phyloP scores from a whole-genome alignment of 2,888 invertebrate species.

The Reticulitermes lucifugus region DNA sequence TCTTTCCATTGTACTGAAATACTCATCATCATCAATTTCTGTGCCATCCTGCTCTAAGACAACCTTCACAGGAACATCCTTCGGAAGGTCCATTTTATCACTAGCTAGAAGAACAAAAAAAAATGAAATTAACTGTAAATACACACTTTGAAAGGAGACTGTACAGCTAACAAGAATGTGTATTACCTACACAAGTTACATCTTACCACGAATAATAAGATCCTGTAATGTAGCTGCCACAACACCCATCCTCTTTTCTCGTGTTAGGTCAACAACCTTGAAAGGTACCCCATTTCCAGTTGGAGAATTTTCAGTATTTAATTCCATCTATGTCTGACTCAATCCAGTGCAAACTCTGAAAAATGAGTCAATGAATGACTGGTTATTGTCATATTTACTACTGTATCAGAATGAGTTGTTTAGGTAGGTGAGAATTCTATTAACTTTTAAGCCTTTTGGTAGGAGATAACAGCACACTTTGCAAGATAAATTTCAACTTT shows the following conservation, averaged over 20 bases:
- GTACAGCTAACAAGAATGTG: too few species aligned
- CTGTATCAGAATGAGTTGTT: too few species aligned
- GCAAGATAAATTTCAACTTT: too few species aligned
- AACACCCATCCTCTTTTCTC: conserved; percentile 85
- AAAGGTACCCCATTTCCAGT: conserved; percentile 66
- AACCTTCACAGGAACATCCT: conserved; percentile 75
- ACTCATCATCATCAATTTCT: conserved; percentile 95
- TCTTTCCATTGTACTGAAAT: conserved; percentile 89
- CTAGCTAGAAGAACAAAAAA: conserved; percentile 65
- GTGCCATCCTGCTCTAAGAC: conserved; percentile 94
- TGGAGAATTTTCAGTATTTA: conserved; percentile 36
- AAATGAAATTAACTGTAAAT: too few species aligned
- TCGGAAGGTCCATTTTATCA: conserved; percentile 76
- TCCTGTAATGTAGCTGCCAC: conserved; percentile 85
- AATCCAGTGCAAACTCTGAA: not conserved
- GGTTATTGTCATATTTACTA: too few species aligned
- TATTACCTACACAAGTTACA: not conserved
- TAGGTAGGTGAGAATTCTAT: too few species aligned
- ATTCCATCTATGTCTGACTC: conserved; percentile 40
- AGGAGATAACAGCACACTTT: too few species aligned
- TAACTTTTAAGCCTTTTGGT: too few species aligned
- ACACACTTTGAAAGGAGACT: not conserved
- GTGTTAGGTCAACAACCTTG: conserved; percentile 82
- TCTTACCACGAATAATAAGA: conserved; percentile 72
- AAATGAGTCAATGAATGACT: too few species aligned